These are phyloP conservation scores for Dendrolimus kikuchii DNA, from an alignment of 1,140 invertebrate genomes.

Conservation along the genomic window DNA sequence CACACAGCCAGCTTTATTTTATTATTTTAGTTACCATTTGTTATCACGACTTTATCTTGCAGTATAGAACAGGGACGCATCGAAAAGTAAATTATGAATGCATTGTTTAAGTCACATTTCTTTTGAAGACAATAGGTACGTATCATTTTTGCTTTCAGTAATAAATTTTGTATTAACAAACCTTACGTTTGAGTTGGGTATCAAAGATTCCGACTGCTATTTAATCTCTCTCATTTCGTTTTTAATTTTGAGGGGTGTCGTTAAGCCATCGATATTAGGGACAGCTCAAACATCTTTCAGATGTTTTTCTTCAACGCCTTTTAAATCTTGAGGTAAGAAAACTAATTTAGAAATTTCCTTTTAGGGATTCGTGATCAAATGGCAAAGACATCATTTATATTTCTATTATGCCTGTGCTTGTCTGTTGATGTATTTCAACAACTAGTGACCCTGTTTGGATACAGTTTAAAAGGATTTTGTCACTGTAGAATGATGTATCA, in stretches of 20 bases:
- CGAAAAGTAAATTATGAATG: constrained; percentile 68
- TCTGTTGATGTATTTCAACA: too few species aligned
- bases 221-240: constrained; percentile 40
- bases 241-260: constrained; percentile 56
- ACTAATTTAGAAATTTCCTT: constrained; percentile 41
- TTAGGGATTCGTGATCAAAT: too few species aligned
- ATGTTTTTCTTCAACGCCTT: constrained; percentile 25
- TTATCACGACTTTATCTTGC: constrained; percentile 70
- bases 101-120: constrained; percentile 60
- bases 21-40: constrained; percentile 70
- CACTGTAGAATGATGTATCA: too few species aligned
- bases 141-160: constrained; percentile 52
- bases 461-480: too few species aligned
- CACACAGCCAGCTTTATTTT: constrained; percentile 46
- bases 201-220: constrained; percentile 5
- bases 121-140: constrained; percentile 58
- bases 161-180: constrained; percentile 63
- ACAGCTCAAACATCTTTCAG: constrained; percentile 38
- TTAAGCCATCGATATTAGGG: constrained; percentile 64
- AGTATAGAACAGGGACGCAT: constrained; percentile 56
- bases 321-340: constrained; percentile 19
- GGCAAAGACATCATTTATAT: too few species aligned
- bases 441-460: too few species aligned
- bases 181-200: constrained; percentile 16
- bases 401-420: too few species aligned